Evolutionary conservation across 2,888 invertebrate genomes (phyloP).

Genomic region (Orthosia cruda): DNA sequence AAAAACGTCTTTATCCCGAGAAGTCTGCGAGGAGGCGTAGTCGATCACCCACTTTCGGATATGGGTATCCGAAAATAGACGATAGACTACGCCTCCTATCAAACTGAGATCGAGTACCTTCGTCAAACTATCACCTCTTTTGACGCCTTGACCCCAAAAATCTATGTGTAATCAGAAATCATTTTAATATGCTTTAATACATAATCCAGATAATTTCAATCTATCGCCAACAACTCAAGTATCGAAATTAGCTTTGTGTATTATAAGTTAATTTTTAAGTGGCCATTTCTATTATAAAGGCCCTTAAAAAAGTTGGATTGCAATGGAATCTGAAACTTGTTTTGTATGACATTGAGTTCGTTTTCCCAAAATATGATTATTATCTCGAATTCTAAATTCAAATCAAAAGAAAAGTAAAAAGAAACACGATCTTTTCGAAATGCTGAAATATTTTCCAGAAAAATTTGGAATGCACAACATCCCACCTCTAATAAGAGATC

Average conservation of each 20-base stretch:
- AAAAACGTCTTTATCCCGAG: conserved; percentile 6
- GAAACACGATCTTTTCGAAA: neutral
- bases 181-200: no score
- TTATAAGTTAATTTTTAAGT: no score
- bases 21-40: conserved; percentile 1
- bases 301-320: no score
- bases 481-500: conserved; percentile 31
- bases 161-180: neutral
- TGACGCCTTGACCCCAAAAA: neutral
- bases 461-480: conserved; percentile 50
- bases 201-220: no score
- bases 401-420: no score
- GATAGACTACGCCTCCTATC: conserved; percentile 2
- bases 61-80: conserved; percentile 11
- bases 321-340: no score
- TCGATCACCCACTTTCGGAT: neutral
- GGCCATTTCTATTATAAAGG: no score
- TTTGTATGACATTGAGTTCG: no score
- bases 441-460: conserved; percentile 16
- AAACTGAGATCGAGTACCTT: conserved; percentile 11
- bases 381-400: no score
- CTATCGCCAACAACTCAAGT: no score
- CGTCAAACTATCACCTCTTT: conserved; percentile 11
- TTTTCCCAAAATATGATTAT: no score
- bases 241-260: no score